Base-by-base conservation (phyloP, 2,888 invertebrate species). In the Synanthedon vespiformis region DNA sequence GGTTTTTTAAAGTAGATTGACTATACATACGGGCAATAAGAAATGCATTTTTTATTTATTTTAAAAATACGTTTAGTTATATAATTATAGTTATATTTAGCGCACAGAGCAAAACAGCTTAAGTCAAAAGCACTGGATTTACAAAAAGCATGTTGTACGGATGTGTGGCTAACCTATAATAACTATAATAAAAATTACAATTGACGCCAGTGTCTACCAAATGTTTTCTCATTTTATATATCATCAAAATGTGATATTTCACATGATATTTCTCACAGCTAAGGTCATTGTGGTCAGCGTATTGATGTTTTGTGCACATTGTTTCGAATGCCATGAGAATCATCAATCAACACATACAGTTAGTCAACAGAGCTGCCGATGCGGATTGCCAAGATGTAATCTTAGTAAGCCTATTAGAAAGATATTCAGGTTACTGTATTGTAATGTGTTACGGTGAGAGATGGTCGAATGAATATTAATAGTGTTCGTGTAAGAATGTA, bases 271-370 rank as follows among this genome's bases (percentile, higher is more conserved):
- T 34, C 73, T 59, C 49, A 54, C 52, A 61, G 50, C 64, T 62
- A 63, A 62, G 78, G 79, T 79, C 80, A 77, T 70, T 66, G 56
- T 58, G 61, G 65, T 63, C 70, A 60, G 60, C 57, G 63, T 69
- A 72, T 75, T 68, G 72, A 74, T 77, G 72, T 72, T 75, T 65
- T 71, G 64, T 65, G 60, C 61, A 64, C 67, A 77, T 83, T 81
- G 82, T 83, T 75, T 80, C 60, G 65, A 65, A 70, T 71, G 75
- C 72, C 76, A 73, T 70, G 61, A 66, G 68, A 72, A 68, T 69
- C 74, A 83, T 84, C 76, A 80, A 82, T 84, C 82, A 75, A 58
- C 53, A 57, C 56, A 58, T 74, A 74, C 78, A 70, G 72, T 73
- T 73, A 77, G 61, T 57, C 55, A 61, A 57, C 62, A 61, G 59